Evolutionary conservation across 2,113 vertebrate species (phyloP).

Genomic region (Lasiurus cinereus): DNA sequence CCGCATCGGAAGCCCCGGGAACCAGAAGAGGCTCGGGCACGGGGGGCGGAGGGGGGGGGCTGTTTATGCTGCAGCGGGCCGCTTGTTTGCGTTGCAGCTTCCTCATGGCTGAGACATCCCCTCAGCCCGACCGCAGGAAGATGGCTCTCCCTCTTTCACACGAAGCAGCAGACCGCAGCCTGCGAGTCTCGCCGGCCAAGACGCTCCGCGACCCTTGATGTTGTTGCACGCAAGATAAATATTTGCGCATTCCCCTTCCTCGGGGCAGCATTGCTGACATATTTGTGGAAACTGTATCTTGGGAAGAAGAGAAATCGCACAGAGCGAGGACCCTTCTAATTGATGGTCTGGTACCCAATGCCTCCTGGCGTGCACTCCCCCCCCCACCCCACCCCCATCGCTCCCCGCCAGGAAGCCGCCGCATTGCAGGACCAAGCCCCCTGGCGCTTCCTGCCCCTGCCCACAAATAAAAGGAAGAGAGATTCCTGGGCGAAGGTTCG

Average conservation of each 20-base stretch:
- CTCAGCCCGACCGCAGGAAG: slow-evolving; percentile 74
- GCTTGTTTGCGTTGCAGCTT: slow-evolving; percentile 70
- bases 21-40: not conserved
- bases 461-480: slow-evolving; percentile 22
- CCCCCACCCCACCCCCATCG: not conserved
- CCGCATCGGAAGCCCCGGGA: not conserved
- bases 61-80: slow-evolving; percentile 10
- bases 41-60: too few species aligned
- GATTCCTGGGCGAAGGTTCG: slow-evolving; percentile 55
- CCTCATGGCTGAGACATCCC: slow-evolving; percentile 73
- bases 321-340: not conserved
- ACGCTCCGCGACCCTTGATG: slow-evolving; percentile 60
- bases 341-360: not conserved
- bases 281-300: slow-evolving; percentile 78
- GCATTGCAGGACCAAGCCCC: not conserved
- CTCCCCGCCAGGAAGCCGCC: not conserved
- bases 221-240: slow-evolving; percentile 73
- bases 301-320: slow-evolving; percentile 64
- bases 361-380: not conserved
- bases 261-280: slow-evolving; percentile 80
- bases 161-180: slow-evolving; percentile 73
- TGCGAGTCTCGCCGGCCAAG: slow-evolving; percentile 81
- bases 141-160: slow-evolving; percentile 71
- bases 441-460: not conserved
- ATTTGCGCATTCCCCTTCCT: slow-evolving; percentile 60